Base-by-base conservation (phyloP, 2,113 vertebrate genomes). In the Blennius ocellaris region DNA sequence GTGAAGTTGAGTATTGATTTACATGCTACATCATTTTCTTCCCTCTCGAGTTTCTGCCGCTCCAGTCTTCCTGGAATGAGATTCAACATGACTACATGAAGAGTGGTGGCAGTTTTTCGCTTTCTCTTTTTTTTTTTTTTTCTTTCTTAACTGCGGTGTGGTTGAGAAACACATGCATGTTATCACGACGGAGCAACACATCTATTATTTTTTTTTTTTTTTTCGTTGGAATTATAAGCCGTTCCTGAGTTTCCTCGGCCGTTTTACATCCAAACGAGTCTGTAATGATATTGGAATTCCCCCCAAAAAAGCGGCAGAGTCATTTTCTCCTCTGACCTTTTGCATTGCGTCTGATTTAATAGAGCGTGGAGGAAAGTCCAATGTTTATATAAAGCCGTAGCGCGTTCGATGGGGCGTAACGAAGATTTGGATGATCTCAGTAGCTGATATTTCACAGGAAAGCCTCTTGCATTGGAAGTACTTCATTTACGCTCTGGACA, bases 1-100 rank as follows among this genome's bases (percentile, higher is more conserved):
- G 77, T 76, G 59, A 74, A 64, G 80, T 11, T 45, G 44, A 69
- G 47, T 87, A 83, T 87, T 85, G 82, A 82, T 90, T 87, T 84
- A 74, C 69, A 82, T 78, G 76, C 65, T 69, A 58, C 70, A 80
- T 65, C 6, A 84, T 78, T 77, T 67, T 43, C 56, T 67, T 43
- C 56, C 65, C 50, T 52, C 47, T 82, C 40, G 68, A 38, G n/a
- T 56, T 17, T 80, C 58, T 55, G 38, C 60, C 57, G 67, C 68
- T 73, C 68, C 21, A 56, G 50, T 76, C 63, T 52, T 62, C 30
- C 63, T 77, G 40, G 53, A 80, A 56, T 71, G 70, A 17, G 7
- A 69, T 70, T 78, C 80, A 65, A 72, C 48, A 38, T 70, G 51
- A 76, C 69, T 81, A 43, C 48, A 60, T 57, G 49, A 83, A 78